Conservation (phyloP, 2,113 vertebrate species). For the Anarrhichthys ocellatus region DNA sequence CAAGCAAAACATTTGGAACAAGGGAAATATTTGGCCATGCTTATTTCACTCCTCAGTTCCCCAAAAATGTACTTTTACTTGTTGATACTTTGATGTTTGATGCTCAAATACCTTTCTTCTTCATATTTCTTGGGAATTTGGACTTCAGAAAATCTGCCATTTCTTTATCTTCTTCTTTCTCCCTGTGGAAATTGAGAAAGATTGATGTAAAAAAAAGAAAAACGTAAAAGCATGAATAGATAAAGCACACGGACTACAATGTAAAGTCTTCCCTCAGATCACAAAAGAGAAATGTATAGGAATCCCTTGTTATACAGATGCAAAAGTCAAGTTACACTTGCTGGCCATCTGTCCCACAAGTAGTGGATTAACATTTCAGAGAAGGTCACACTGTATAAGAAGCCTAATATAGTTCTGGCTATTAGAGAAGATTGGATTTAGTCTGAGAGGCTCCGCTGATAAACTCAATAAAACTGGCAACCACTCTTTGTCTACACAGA, state of each 20-base stretch:
- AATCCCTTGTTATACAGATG: background rate
- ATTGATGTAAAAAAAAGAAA: background rate
- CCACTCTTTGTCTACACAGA: background rate
- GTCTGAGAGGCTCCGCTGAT: background rate
- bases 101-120: constrained; percentile 73
- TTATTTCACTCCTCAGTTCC: background rate
- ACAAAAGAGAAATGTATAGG: background rate
- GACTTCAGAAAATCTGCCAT: constrained; percentile 91
- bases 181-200: constrained; percentile 73
- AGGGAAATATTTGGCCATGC: background rate
- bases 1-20: background rate
- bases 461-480: background rate
- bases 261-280: background rate
- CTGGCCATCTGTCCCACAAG: background rate
- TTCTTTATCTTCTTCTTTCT: constrained; percentile 91
- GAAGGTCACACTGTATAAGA: background rate
- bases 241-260: background rate
- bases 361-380: background rate
- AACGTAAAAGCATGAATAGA: background rate
- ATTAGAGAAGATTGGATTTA: constrained; percentile 12
- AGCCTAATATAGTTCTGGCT: constrained; percentile 3
- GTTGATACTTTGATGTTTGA: background rate
- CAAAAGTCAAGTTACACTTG: background rate
- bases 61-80: background rate
- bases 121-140: constrained; percentile 85